A percentile compares a stretch with the other conserved stretches of the same genome.
Evolutionary conservation across 2,888 invertebrate genomes (phyloP).

Genomic region (Lacanobia wlatinum): DNA sequence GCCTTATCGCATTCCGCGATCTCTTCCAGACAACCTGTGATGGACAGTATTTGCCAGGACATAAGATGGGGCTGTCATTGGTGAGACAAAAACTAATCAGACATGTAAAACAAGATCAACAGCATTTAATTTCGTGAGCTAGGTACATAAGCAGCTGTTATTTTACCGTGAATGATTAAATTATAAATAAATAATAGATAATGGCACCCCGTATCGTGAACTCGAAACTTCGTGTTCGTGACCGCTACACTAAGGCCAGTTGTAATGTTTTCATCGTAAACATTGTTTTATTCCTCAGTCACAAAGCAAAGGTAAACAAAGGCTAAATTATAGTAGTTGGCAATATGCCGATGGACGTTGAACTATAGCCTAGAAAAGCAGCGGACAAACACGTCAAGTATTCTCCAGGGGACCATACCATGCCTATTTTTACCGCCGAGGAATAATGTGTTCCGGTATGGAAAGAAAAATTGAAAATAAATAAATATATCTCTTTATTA

Average conservation of each 20-base stretch:
- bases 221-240: constrained; percentile 14
- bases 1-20: too few species aligned
- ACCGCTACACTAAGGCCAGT: neutral
- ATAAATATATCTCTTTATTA: too few species aligned
- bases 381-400: neutral
- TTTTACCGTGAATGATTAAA: too few species aligned
- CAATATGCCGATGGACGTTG: constrained; percentile 19
- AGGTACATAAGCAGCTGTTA: too few species aligned
- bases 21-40: too few species aligned
- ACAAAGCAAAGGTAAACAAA: neutral
- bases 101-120: too few species aligned
- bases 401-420: constrained; percentile 9
- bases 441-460: constrained; percentile 30
- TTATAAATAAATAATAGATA: too few species aligned
- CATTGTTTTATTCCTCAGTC: constrained; percentile 1
- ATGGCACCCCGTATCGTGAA: neutral
- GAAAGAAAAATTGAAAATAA: neutral
- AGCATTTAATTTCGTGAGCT: too few species aligned
- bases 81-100: too few species aligned
- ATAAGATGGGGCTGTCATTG: too few species aligned
- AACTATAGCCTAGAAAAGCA: constrained; percentile 14
- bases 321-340: neutral
- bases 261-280: constrained; percentile 11
- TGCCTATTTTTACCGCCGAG: constrained; percentile 6
- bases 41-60: too few species aligned